These are phyloP conservation scores for Parochlus steinenii DNA, from an alignment of 2,888 invertebrate genomes.

Conservation along the genomic window DNA sequence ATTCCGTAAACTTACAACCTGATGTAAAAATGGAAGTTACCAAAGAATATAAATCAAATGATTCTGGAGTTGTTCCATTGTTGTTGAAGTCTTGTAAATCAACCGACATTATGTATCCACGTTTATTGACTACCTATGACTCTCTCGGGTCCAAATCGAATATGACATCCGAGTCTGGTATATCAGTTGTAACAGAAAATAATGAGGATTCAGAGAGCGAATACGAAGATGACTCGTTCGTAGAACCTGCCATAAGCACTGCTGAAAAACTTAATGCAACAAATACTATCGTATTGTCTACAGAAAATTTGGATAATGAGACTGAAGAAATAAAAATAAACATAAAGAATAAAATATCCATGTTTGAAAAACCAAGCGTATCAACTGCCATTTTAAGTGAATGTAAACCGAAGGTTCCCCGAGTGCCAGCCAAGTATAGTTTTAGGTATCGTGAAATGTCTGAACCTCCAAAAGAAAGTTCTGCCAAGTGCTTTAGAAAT, in stretches of 20 bases:
- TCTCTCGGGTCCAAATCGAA: slow-evolving; percentile 11
- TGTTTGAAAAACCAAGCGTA: slow-evolving; percentile 7
- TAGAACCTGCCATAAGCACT: background rate
- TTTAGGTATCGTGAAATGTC: slow-evolving; percentile 7
- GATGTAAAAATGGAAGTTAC: background rate
- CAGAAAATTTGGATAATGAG: slow-evolving; percentile 1
- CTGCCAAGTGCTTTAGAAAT: background rate
- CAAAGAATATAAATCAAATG: slow-evolving; percentile 4
- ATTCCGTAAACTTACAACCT: background rate
- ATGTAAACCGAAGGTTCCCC: background rate
- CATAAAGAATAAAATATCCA: slow-evolving; percentile 8
- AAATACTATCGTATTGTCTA: background rate
- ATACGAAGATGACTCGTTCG: background rate
- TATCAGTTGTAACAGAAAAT: slow-evolving; percentile 11
- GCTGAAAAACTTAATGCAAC: background rate
- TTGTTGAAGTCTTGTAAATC: too few relatives aligned
- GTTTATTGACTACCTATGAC: background rate
- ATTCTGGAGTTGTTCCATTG: slow-evolving; percentile 2
- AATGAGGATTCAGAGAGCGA: slow-evolving; percentile 10
- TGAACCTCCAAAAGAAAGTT: slow-evolving; percentile 4
- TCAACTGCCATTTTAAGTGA: background rate
- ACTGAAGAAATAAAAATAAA: slow-evolving; percentile 9
- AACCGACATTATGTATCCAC: too few relatives aligned
- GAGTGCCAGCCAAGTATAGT: slow-evolving; percentile 3
- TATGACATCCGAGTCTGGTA: slow-evolving; percentile 12